These are phyloP conservation scores for Mythimna vitellina DNA, from an alignment of 2,888 invertebrate genomes.

Conservation along the genomic window DNA sequence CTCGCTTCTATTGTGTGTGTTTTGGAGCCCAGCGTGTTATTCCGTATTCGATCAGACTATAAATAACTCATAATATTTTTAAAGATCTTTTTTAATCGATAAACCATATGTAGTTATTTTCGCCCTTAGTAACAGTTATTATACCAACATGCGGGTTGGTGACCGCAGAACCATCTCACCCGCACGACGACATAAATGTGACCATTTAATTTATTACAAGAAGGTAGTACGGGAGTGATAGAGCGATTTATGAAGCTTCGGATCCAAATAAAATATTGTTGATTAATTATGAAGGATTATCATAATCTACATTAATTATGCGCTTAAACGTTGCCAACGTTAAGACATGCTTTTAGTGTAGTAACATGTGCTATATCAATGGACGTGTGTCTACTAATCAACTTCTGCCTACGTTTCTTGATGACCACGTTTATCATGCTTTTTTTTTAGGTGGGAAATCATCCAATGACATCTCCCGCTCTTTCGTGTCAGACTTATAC, in stretches of 20 bases:
- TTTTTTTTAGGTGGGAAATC: too few species aligned
- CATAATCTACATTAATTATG: conserved; percentile 27
- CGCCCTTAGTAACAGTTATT: neutral
- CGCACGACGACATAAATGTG: conserved; percentile 27
- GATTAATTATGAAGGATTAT: conserved; percentile 42
- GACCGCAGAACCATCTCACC: conserved; percentile 28
- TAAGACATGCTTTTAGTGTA: neutral
- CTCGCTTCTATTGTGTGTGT: too few species aligned
- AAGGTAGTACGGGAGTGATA: neutral
- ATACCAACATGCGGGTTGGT: conserved; percentile 28
- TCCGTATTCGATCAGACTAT: neutral
- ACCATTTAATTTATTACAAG: conserved; percentile 35
- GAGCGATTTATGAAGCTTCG: conserved; percentile 37
- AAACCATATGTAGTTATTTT: conserved; percentile 11
- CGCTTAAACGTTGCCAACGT: conserved; percentile 18
- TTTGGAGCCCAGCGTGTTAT: too few species aligned
- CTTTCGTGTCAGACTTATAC: too few species aligned
- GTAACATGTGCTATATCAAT: neutral
- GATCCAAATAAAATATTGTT: conserved; percentile 23
- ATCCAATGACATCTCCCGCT: too few species aligned
- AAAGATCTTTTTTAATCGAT: neutral
- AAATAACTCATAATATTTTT: conserved; percentile 1
- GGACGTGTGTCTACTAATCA: neutral
- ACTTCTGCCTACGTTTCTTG: conserved; percentile 1
- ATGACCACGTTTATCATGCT: neutral